phyloP scores from a whole-genome alignment of 2,797 vertebrate genomes.

The Lutjanus campechanus region DNA sequence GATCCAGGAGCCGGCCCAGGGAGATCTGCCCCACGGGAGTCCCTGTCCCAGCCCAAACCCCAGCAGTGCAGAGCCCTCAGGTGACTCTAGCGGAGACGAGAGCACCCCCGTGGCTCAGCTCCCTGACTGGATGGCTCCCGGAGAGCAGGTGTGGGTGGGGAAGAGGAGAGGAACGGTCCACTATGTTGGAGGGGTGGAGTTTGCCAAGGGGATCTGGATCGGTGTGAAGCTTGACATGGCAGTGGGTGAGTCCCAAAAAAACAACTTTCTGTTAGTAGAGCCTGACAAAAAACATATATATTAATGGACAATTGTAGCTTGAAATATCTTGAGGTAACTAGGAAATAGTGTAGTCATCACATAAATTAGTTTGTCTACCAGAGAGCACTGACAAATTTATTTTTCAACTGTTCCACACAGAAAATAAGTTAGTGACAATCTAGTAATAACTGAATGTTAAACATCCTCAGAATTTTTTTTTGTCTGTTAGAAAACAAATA shows the following conservation, averaged over 20 bases:
- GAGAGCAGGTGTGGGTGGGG: constrained; percentile 89
- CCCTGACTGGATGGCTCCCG: constrained; percentile 87
- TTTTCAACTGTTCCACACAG: neutral
- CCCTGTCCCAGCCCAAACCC: constrained; percentile 77
- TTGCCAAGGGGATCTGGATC: constrained; percentile 90
- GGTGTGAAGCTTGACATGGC: constrained; percentile 89
- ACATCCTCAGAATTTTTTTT: neutral
- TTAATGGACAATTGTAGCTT: neutral
- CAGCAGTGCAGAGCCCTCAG: constrained; percentile 75
- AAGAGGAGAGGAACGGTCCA: constrained; percentile 87
- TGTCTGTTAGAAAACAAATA: neutral
- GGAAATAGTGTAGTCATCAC: neutral
- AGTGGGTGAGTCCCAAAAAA: constrained; percentile 83
- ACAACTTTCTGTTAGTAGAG: neutral
- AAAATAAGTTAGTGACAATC: neutral
- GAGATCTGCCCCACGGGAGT: constrained; percentile 81
- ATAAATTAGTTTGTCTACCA: constrained; percentile 14
- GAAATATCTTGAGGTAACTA: neutral
- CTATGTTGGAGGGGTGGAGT: constrained; percentile 90
- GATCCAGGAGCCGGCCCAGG: constrained; percentile 80
- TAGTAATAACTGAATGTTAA: neutral
- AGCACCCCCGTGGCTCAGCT: constrained; percentile 82
- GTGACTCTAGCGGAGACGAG: constrained; percentile 85
- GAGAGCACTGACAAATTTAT: neutral
- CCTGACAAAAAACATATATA: neutral